Evolutionary conservation across 2,888 invertebrate genomes (phyloP), one percentile per base, ranked within the genome.

Genomic region (Chelonus formosanus): DNA sequence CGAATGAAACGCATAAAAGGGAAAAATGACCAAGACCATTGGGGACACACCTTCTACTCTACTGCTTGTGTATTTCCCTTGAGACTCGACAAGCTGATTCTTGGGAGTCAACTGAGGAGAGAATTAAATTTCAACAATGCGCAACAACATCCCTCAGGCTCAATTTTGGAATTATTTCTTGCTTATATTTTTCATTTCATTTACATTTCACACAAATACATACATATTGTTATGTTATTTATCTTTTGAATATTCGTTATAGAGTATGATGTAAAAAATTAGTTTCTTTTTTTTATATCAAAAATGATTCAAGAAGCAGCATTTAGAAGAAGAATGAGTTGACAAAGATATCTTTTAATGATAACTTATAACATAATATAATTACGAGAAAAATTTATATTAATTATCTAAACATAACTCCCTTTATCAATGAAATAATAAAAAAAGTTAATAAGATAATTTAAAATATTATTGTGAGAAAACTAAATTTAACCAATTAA

Each of bases 1-100:
- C 80, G 78, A 80, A 82, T 80, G 80, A 78, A 78, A 78, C 75
- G 78, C 78, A 78, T 82, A 82, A 82, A 82, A 78, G 75, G 79
- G 78, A 82, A 80, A 82, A 82, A 82, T 82, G 80, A 80, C 78
- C 78, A 72, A 74, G 73, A 76, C 73, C 70, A 57, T 65, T 67
- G 68, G 67, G 73, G 68, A 72, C 73, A 72, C 20, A 73, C 52
- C 8, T 59, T 34, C 58, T 55, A 20, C 45, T 31, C 57, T 52
- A 47, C 47, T 54, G 52, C 63, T 53, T 52, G 44, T 10, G 60
- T 68, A 55, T 59, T 67, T 61, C 65, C 64, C 68, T 58, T 10
- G 66, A 57, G 68, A 70, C 61, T 53, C 43, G 48, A 44, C 48
- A 53, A 47, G 63, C 34, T 65, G 63, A 60, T 68, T 65, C 63